Evolutionary conservation across 2,113 vertebrate species (phyloP).

Genomic region (Callaeas wilsoni): DNA sequence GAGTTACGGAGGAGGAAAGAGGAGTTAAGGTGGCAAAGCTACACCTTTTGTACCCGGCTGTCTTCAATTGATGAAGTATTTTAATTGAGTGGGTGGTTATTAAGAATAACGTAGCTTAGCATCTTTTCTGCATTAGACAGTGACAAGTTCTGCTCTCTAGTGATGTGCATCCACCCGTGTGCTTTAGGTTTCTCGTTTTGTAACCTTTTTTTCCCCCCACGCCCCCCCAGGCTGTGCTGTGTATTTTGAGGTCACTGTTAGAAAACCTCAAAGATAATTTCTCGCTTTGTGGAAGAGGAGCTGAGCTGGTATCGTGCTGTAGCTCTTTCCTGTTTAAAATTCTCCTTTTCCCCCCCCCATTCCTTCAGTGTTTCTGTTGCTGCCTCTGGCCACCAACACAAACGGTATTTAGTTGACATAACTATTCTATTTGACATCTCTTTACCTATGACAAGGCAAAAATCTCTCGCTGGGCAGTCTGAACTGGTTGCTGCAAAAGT

Average conservation of each 20-base stretch:
- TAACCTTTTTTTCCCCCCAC: not conserved
- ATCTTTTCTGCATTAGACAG: not conserved
- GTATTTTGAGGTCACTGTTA: not conserved
- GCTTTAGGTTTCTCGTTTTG: not conserved
- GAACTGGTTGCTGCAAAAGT: not conserved
- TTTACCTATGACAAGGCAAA: slow-evolving; percentile 2
- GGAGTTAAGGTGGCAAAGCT: not conserved
- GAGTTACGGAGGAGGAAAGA: not conserved
- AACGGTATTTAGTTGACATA: not conserved
- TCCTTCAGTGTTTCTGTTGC: not conserved
- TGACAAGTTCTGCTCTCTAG: not conserved
- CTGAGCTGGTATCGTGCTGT: not conserved
- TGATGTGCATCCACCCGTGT: not conserved
- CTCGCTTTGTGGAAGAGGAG: not conserved
- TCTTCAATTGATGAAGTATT: not conserved
- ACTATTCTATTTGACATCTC: not conserved
- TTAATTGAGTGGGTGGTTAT: not conserved
- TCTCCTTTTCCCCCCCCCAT: fast-evolving
- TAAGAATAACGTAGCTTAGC: not conserved
- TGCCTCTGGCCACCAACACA: not conserved
- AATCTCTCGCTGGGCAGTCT: not conserved
- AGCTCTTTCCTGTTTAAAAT: not conserved
- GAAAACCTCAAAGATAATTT: not conserved
- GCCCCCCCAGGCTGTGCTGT: not conserved
- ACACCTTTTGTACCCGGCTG: fast-evolving